These are phyloP conservation scores for Zhuqinia jingwanae DNA, from an alignment of 2,888 invertebrate genomes.

Conservation along the genomic window DNA sequence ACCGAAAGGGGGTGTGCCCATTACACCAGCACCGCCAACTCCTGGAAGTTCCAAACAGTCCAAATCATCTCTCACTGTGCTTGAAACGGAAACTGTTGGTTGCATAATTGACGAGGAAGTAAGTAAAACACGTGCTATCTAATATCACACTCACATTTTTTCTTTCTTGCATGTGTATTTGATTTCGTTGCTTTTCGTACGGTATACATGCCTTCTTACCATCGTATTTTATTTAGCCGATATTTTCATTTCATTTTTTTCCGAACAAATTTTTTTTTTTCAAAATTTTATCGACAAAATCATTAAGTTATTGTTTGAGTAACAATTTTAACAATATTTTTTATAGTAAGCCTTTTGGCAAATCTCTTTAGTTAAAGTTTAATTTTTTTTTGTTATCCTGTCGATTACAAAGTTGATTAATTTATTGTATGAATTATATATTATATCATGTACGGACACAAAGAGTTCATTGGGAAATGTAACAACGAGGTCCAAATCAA, in stretches of 20 bases:
- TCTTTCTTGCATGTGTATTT: conserved; percentile 5
- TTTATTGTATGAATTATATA: conserved; percentile 36
- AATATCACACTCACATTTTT: not conserved
- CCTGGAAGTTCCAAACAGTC: conserved; percentile 50
- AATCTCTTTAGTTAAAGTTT: not conserved
- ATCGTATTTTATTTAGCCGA: not conserved
- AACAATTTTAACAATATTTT: too few species aligned
- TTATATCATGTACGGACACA: conserved; percentile 46
- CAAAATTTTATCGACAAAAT: conserved; percentile 16
- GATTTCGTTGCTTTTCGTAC: not conserved
- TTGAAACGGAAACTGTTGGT: conserved; percentile 81
- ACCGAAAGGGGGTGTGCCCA: conserved; percentile 68
- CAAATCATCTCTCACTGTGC: conserved; percentile 76
- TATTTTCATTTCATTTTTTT: conserved; percentile 43
- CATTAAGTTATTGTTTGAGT: too few species aligned
- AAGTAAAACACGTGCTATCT: conserved; percentile 47
- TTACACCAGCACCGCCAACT: conserved; percentile 58
- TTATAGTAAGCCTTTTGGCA: too few species aligned
- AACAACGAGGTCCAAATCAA: conserved; percentile 65
- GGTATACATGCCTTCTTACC: too few species aligned
- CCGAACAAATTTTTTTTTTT: conserved; percentile 28
- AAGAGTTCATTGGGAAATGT: conserved; percentile 48
- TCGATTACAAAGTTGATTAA: not conserved
- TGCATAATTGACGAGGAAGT: conserved; percentile 78
- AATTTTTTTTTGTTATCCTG: too few species aligned